These are phyloP conservation scores for Plectropomus leopardus DNA, from an alignment of 2,113 vertebrate species.

Conservation along the genomic window DNA sequence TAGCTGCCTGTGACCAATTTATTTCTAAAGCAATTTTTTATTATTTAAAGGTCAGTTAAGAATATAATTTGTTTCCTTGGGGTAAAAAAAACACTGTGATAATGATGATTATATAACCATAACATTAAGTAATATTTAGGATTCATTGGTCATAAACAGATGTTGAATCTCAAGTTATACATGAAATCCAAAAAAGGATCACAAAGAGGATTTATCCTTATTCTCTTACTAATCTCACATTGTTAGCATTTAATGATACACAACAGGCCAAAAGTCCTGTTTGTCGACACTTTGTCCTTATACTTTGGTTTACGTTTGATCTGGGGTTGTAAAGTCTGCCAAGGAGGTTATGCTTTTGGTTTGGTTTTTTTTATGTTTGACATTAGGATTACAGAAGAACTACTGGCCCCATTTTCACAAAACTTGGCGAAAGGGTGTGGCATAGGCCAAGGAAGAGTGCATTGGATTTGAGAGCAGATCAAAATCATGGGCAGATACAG, in stretches of 20 bases:
- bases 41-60: conserved; percentile 13
- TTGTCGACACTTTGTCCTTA: not conserved
- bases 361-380: no score
- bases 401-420: no score
- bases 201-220: not conserved
- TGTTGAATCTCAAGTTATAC: not conserved
- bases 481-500: no score
- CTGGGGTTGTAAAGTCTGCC: not conserved
- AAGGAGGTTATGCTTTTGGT: not conserved
- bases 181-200: not conserved
- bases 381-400: no score
- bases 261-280: not conserved
- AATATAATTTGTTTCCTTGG: not conserved
- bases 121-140: not conserved
- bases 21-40: conserved; percentile 14
- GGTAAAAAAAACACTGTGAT: not conserved
- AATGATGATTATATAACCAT: not conserved
- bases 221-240: not conserved
- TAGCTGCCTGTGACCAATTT: conserved; percentile 21
- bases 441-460: no score
- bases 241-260: not conserved
- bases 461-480: no score
- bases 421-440: no score
- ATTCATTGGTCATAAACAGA: not conserved
- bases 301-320: not conserved